Base-by-base conservation (phyloP, 1,140 invertebrate species). In the Ditylenchus dipsaci region DNA sequence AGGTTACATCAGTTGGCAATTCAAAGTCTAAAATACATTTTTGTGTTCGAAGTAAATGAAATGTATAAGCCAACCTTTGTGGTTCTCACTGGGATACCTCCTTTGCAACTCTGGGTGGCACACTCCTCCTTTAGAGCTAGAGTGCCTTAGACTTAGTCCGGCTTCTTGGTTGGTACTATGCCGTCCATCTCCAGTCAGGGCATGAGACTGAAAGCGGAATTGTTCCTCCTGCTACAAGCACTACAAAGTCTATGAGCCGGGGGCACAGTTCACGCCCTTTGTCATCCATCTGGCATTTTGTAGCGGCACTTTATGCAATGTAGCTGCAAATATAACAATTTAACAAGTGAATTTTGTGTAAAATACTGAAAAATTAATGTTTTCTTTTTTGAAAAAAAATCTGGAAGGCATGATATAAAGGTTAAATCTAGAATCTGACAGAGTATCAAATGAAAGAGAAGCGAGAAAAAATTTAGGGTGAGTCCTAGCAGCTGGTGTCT, bases 41-140 rank as follows among this genome's bases (percentile, higher is more conserved):
- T 21, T 53, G 15, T 19, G 15, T 53, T 53, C 15, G 3, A 21
- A 7, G 49, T 21, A 7, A 53, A 53, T 7, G 15, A 53, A 53
- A 53, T 7, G n/a, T 7, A 15, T 53, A 8, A 8, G 15, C 15
- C 15, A 15, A 53, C 49, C 49, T 82, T 84, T 83, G 84, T 98
- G 95, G 85, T 98, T 95, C 72, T 95, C 91, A 8, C 92, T 87
- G 0, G 95, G 95, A 85, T 97, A 98, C n/a, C 95, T 88, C 38
- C 94, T 88, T n/a, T 95, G 85, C 19, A 95, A 85, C 85, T 95
- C 91, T 38, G 92, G 92, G 19, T 90, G 87, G 88, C 92, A 82
- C 29, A 83, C 75, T n/a, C 66, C 67, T 38, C 70, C 63, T 61
- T 64, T 53, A 27, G 30, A 49, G 21, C 11, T 76, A 19, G 45